Evolutionary conservation across 2,113 vertebrate genomes (phyloP).

Genomic region (Muscicapa adusta): DNA sequence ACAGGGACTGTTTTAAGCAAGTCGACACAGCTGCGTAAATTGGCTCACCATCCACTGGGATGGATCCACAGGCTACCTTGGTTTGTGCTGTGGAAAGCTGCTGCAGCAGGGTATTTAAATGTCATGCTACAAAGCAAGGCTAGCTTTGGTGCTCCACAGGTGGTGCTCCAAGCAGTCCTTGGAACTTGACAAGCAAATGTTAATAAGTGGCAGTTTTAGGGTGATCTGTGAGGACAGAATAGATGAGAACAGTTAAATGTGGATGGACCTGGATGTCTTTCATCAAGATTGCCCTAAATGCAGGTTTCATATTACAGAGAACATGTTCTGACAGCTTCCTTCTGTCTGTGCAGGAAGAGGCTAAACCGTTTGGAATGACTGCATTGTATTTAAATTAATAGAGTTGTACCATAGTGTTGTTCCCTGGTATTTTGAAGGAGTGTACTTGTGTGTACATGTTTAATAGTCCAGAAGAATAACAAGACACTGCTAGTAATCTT

Average conservation of each 20-base stretch:
- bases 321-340: background rate
- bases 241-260: background rate
- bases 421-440: background rate
- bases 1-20: background rate
- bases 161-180: background rate
- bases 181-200: background rate
- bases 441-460: background rate
- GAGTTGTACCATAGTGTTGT: background rate
- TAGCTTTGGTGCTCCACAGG: background rate
- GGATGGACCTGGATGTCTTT: background rate
- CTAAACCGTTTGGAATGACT: background rate
- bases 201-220: background rate
- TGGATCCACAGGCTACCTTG: background rate
- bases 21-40: background rate
- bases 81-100: background rate
- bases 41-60: background rate
- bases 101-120: background rate
- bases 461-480: background rate
- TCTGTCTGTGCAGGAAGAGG: background rate
- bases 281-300: background rate
- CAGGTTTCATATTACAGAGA: background rate
- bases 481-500: background rate
- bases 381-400: background rate
- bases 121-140: background rate
- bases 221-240: background rate